phyloP scores from a whole-genome alignment of 2,113 vertebrate species.

The Oryzias melastigma region DNA sequence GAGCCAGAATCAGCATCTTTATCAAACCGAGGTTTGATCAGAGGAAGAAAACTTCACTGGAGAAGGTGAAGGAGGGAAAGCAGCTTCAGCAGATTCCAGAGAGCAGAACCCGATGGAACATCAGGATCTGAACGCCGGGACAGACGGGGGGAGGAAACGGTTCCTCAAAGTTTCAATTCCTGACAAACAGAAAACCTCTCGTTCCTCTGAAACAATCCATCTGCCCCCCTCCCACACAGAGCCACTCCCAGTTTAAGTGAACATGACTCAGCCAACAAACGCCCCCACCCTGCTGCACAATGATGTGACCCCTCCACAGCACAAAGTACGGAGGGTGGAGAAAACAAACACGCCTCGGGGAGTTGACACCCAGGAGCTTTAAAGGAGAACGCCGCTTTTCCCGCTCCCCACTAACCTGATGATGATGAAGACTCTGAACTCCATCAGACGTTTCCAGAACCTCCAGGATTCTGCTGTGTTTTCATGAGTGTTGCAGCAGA shows the following conservation, averaged over 20 bases:
- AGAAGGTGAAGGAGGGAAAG: too few relatives aligned
- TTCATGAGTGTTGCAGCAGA: too few relatives aligned
- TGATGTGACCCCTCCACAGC: not conserved
- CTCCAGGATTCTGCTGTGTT: too few relatives aligned
- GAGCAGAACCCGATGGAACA: too few relatives aligned
- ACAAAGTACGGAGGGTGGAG: conserved; percentile 39
- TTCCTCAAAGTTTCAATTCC: too few relatives aligned
- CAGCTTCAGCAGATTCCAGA: too few relatives aligned
- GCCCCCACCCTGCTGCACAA: conserved; percentile 31
- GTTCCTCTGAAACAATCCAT: not conserved
- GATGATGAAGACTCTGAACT: too few relatives aligned
- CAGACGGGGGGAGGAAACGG: too few relatives aligned
- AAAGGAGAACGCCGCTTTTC: conserved; percentile 16
- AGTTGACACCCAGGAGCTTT: conserved; percentile 16
- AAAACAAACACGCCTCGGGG: conserved; percentile 40
- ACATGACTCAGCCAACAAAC: conserved; percentile 22
- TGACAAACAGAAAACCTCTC: not conserved
- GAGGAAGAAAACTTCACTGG: not conserved
- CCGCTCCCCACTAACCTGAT: not conserved
- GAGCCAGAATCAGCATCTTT: not conserved
- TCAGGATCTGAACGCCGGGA: too few relatives aligned
- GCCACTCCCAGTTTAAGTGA: not conserved
- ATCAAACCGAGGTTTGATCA: too few relatives aligned
- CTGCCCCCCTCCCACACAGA: not conserved
- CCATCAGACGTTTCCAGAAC: too few relatives aligned